Percentiles rank a stretch among this genome's conserved stretches.
phyloP scores from a whole-genome alignment of 2,113 vertebrate species.

The Aspiorhynchus laticeps region DNA sequence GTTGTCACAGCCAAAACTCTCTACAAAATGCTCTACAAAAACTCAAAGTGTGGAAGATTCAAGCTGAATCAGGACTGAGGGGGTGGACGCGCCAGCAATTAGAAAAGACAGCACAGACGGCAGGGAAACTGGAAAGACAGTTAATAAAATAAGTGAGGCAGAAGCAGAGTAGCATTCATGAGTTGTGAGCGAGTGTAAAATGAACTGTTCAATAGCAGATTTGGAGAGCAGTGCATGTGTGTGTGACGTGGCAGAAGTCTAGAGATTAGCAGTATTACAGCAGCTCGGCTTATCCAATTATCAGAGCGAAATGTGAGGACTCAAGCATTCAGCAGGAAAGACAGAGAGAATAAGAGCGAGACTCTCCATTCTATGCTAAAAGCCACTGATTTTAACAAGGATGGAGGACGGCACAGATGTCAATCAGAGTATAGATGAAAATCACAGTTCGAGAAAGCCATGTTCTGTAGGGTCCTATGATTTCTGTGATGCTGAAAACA shows the following conservation, averaged over 20 bases:
- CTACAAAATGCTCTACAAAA: neutral
- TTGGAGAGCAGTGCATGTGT: neutral
- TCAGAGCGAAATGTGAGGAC: constrained; percentile 63
- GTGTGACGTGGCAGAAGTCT: neutral
- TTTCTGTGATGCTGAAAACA: neutral
- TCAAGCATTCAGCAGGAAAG: constrained; percentile 49
- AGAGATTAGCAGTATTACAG: constrained; percentile 67
- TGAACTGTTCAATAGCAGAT: neutral
- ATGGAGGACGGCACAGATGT: neutral
- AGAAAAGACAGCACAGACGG: neutral
- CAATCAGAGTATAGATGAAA: neutral
- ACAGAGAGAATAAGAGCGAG: neutral
- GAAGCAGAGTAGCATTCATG: neutral
- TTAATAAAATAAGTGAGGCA: neutral
- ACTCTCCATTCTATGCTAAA: neutral
- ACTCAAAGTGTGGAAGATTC: neutral
- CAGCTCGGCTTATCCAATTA: constrained; percentile 70
- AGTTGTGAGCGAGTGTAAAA: neutral
- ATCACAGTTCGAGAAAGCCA: neutral
- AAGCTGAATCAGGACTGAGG: neutral
- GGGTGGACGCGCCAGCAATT: neutral
- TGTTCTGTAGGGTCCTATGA: neutral
- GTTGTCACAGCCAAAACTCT: neutral
- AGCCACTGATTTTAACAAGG: neutral
- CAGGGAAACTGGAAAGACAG: neutral